These are phyloP conservation scores for Hesperia comma DNA, from an alignment of 2,888 invertebrate genomes.

Conservation along the genomic window DNA sequence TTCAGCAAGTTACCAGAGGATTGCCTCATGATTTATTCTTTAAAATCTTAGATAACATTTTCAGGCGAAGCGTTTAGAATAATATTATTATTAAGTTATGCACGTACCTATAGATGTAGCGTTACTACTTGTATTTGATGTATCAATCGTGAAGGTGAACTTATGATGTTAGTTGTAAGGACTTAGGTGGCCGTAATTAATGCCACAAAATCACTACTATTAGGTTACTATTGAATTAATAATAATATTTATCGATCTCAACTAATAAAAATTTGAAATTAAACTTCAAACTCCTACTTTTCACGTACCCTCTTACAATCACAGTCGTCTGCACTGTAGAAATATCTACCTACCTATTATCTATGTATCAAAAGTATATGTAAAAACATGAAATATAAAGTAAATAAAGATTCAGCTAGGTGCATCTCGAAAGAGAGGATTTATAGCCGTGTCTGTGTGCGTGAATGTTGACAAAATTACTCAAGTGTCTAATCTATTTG, in stretches of 20 bases:
- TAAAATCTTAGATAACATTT: conserved; percentile 91
- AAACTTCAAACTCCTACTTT: not conserved
- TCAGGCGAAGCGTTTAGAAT: conserved; percentile 87
- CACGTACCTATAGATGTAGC: conserved; percentile 3
- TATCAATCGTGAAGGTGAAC: not conserved
- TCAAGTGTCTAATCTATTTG: no score
- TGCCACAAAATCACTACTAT: conserved; percentile 14
- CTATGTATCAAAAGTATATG: not conserved
- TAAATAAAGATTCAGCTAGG: no score
- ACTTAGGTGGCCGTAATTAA: conserved; percentile 1
- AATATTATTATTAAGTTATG: conserved; percentile 57
- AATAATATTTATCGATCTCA: conserved; percentile 21
- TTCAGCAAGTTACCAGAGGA: conserved; percentile 92
- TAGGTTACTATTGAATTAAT: not conserved
- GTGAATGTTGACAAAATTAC: no score
- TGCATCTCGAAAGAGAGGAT: no score
- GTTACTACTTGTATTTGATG: not conserved
- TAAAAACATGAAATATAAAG: no score
- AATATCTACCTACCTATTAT: not conserved
- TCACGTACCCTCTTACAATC: not conserved
- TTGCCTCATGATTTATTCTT: conserved; percentile 92
- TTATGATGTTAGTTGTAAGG: not conserved
- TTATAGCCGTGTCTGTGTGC: no score
- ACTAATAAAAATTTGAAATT: conserved; percentile 3
- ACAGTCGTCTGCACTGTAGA: not conserved